Percentiles rank a stretch among this genome's conserved stretches.
Evolutionary conservation across 2,797 vertebrate genomes (phyloP).

Genomic region (Enteromius paludinosus): DNA sequence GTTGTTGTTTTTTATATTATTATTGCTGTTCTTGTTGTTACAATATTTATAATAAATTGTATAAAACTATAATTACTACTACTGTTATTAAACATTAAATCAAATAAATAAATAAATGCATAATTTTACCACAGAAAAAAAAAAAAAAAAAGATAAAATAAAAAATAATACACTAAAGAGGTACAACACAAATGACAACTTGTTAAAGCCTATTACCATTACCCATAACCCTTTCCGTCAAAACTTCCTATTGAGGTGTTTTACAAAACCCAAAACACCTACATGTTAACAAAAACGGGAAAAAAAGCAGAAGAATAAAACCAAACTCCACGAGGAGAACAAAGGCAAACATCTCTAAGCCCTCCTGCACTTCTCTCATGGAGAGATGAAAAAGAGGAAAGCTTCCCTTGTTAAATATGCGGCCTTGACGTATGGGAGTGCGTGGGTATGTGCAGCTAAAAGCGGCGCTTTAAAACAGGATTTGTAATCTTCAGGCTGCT

Average conservation of each 20-base stretch:
- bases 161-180: background rate
- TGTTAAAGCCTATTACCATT: constrained; percentile 11
- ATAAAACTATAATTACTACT: background rate
- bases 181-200: background rate
- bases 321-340: constrained; percentile 77
- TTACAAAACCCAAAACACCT: constrained; percentile 75
- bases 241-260: constrained; percentile 66
- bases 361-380: constrained; percentile 73
- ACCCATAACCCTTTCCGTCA: constrained; percentile 3
- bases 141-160: too few species aligned
- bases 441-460: constrained; percentile 72
- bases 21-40: background rate
- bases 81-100: background rate
- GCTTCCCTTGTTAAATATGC: constrained; percentile 72
- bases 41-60: background rate
- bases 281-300: background rate
- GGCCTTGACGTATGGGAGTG: constrained; percentile 74
- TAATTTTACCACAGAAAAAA: background rate
- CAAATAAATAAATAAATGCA: background rate
- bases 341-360: constrained; percentile 80
- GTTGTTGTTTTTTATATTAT: background rate
- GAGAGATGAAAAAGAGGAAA: constrained; percentile 64
- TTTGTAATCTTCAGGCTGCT: constrained; percentile 68
- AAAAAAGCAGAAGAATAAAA: constrained; percentile 50
- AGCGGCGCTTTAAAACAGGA: constrained; percentile 68